phyloP scores from a whole-genome alignment of 2,113 vertebrate species.

The Platysternon megacephalum region DNA sequence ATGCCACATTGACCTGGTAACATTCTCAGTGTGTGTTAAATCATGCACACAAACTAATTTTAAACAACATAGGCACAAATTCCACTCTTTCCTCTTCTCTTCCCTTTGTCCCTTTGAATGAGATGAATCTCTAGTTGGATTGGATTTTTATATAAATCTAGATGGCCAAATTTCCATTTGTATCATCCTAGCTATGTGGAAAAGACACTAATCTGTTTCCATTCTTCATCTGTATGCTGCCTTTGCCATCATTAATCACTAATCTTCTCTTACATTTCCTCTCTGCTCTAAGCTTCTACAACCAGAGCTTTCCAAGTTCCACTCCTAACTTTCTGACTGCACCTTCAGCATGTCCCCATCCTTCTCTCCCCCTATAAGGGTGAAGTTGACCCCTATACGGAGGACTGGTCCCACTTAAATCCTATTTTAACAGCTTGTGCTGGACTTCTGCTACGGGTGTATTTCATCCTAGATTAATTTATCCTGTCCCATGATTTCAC shows the following conservation, averaged over 20 bases:
- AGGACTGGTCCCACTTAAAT: neutral
- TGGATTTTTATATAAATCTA: neutral
- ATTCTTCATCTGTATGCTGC: neutral
- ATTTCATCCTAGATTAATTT: neutral
- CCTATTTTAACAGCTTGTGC: neutral
- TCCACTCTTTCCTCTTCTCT: neutral
- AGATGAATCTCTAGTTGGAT: neutral
- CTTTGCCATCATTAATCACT: neutral
- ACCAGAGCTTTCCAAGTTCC: neutral
- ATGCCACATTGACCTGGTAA: accelerated
- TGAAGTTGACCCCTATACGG: neutral
- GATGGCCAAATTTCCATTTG: neutral
- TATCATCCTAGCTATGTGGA: neutral
- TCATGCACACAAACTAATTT: neutral
- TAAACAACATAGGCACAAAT: neutral
- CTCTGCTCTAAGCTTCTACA: neutral
- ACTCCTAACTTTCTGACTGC: neutral
- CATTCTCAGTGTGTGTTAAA: neutral
- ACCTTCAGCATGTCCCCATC: neutral
- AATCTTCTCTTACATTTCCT: neutral
- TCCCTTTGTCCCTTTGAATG: neutral
- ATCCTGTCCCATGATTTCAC: neutral
- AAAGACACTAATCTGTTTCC: neutral
- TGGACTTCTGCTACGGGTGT: neutral
- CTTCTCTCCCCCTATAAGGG: neutral